phyloP scores from a whole-genome alignment of 2,888 invertebrate genomes.

The Dolichopus griseipennis region DNA sequence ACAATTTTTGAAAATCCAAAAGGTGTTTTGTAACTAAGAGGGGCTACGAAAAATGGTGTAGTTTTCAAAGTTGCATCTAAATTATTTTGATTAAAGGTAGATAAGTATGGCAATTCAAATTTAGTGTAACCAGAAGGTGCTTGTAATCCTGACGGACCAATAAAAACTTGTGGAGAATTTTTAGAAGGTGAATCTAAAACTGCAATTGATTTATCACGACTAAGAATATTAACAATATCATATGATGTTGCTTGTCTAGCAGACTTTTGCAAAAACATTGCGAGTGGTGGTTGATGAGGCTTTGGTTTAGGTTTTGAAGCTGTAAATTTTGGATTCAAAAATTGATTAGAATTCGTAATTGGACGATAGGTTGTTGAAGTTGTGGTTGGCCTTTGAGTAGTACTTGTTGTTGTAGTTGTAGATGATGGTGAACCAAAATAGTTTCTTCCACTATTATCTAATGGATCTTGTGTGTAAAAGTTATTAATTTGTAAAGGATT shows the following conservation, averaged over 20 bases:
- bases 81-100: conserved; percentile 58
- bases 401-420: conserved; percentile 23
- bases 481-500: conserved; percentile 46
- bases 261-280: conserved; percentile 62
- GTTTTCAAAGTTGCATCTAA: conserved; percentile 64
- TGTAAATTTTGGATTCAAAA: conserved; percentile 32
- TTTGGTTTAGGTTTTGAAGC: conserved; percentile 56
- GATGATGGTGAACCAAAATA: conserved; percentile 20
- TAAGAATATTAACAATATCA: conserved; percentile 61
- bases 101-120: conserved; percentile 75
- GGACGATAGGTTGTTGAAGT: conserved; percentile 34
- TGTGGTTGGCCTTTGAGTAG: conserved; percentile 32
- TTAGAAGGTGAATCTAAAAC: conserved; percentile 66
- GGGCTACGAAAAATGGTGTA: conserved; percentile 77
- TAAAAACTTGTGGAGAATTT: conserved; percentile 66
- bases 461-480: conserved; percentile 38
- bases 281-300: conserved; percentile 76
- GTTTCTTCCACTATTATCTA: conserved; percentile 28
- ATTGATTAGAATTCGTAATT: conserved; percentile 30
- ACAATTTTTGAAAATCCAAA: conserved; percentile 77
- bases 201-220: conserved; percentile 62
- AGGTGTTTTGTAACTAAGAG: conserved; percentile 74
- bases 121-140: conserved; percentile 65
- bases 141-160: conserved; percentile 66
- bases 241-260: conserved; percentile 48